Percentiles rank a stretch among this genome's conserved stretches.
phyloP scores from a whole-genome alignment of 2,113 vertebrate genomes.

The Micromys minutus region DNA sequence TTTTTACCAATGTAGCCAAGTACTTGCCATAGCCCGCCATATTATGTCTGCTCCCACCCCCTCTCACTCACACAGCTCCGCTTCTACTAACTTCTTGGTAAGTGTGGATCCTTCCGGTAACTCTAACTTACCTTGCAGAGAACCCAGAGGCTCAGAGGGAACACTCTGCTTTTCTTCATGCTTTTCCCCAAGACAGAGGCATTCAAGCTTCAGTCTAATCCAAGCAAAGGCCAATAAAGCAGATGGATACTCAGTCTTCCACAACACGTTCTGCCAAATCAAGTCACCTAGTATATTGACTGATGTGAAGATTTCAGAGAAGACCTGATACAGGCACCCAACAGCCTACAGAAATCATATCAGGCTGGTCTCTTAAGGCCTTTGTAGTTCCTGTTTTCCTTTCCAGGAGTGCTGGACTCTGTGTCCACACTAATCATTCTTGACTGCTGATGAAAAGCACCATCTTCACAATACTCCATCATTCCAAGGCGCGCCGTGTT shows the following conservation, averaged over 20 bases:
- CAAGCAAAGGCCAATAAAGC: background rate
- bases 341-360: background rate
- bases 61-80: background rate
- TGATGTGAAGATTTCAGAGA: background rate
- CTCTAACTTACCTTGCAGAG: background rate
- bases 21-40: background rate
- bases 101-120: background rate
- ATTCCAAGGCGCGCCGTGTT: background rate
- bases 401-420: background rate
- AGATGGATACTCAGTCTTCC: background rate
- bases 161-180: background rate
- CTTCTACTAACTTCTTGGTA: background rate
- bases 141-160: background rate
- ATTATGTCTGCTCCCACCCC: background rate
- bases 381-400: constrained; percentile 21
- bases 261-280: background rate
- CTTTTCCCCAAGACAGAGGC: background rate
- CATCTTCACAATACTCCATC: background rate
- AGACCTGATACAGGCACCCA: background rate
- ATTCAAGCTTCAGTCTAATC: background rate
- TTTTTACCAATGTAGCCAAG: background rate
- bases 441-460: background rate
- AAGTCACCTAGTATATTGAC: background rate
- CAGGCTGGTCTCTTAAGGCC: background rate
- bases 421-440: background rate